Percentiles rank a stretch among this genome's conserved stretches.
phyloP scores from a whole-genome alignment of 35 echinoderm and acorn worm species.

The Anneissia japonica region DNA sequence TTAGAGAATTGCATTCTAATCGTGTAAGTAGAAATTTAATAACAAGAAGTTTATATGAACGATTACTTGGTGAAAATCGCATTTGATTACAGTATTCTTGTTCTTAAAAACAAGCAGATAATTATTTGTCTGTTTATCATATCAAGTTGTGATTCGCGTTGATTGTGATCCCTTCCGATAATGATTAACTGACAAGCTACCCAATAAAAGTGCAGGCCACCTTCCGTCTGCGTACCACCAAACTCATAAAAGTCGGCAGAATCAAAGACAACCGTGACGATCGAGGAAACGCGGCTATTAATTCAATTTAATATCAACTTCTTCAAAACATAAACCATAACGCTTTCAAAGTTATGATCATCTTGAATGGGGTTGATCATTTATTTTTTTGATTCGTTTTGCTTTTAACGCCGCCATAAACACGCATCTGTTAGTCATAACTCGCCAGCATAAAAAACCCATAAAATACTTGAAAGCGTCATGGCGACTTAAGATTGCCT shows the following conservation, averaged over 20 bases:
- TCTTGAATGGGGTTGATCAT: neutral
- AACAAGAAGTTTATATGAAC: no score
- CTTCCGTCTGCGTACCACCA: neutral
- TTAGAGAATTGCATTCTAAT: neutral
- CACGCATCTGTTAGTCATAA: neutral
- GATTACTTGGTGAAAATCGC: no score
- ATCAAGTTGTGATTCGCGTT: neutral
- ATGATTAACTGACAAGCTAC: neutral
- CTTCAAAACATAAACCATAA: constrained; percentile 2
- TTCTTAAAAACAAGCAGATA: neutral
- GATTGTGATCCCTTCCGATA: neutral
- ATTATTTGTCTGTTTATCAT: neutral
- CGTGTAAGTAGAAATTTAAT: neutral
- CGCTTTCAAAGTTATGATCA: neutral
- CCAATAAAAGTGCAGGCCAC: neutral
- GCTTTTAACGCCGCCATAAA: neutral
- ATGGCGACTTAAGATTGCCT: no score
- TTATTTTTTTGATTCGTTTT: neutral
- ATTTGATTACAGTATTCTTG: no score
- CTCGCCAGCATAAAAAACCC: neutral
- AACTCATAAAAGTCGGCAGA: neutral
- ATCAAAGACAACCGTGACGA: neutral
- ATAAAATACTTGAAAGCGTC: neutral
- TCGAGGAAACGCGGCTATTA: neutral
- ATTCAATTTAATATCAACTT: neutral